Base-by-base conservation (phyloP, 2,888 invertebrate species). In the Nemapogon koenigi region DNA sequence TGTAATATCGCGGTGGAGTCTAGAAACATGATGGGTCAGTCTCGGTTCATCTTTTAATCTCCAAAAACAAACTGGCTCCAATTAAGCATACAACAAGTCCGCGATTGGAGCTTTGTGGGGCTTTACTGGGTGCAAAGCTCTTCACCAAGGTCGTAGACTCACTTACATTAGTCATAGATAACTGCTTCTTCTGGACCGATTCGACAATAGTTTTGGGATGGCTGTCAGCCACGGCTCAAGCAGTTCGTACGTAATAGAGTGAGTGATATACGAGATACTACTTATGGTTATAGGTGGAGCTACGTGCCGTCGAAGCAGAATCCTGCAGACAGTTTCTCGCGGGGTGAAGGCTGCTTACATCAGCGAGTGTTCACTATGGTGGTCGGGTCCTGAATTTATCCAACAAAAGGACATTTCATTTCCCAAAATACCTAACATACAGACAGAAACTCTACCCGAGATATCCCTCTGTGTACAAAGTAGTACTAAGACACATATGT, bases 141-240 rank as follows among this genome's bases (percentile, higher is more conserved):
- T 38, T 10, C 7, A 11, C 17, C 3, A 43, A 38, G 13, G 40
- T 45, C 2, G 15, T 16, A 16, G 1, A 3, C 1, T 16, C 42
- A 11, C 29, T 41, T 3, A 27, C 41, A 3, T 15, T 39, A 3
- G 3, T 2, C 2, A 22, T 44, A 14, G 6, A 26, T 17, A 33
- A 31, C 14, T 39, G 37, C 18, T n/a, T 16, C 6, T 47, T 46
- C 17, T 53, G 51, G 51, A 41, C 36, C 10, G 51, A 54, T 29
- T 52, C 51, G 2, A 48, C 43, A 2, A 46, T 53, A 22, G 50
- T 50, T 2, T 31, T 53, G 2, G 40, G 49, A 4, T 52, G 52
- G 51, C 31, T 51, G 4, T 3, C 32, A 46, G 13, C 35, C 13
- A 15, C 38, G 36, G 4, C 39, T 52, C 1, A 48, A 49, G 18